Evolutionary conservation across 2,113 vertebrate genomes (phyloP).

Genomic region (Trinectes maculatus): DNA sequence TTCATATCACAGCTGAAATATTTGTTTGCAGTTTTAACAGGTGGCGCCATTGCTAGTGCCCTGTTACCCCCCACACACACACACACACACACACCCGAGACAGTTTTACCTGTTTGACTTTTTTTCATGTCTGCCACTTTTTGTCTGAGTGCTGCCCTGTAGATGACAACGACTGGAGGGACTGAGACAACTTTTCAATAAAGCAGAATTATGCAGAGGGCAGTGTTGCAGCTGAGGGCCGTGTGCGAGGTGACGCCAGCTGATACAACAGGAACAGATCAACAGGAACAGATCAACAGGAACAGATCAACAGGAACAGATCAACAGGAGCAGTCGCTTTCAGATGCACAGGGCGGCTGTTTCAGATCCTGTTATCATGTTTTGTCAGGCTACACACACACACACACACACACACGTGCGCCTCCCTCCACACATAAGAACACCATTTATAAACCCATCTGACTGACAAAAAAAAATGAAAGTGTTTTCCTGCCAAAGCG

Average conservation of each 20-base stretch:
- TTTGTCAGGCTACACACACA: conserved; percentile 6
- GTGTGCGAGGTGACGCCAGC: not conserved
- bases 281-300: not conserved
- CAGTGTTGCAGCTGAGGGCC: not conserved
- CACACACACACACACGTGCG: not conserved
- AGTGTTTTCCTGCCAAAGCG: conserved; percentile 4
- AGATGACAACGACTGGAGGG: not conserved
- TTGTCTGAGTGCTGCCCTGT: not conserved
- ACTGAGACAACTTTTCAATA: conserved; percentile 8
- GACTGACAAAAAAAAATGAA: conserved; percentile 3
- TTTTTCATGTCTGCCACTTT: conserved; percentile 8
- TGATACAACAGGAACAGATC: conserved; percentile 6
- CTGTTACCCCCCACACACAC: too few relatives aligned
- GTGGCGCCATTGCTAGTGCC: not conserved
- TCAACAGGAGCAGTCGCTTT: too few relatives aligned
- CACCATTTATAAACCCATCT: conserved; percentile 14
- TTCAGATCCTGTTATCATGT: conserved; percentile 2
- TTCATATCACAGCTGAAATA: not conserved
- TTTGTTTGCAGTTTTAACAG: not conserved
- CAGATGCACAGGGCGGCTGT: not conserved
- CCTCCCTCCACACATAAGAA: conserved; percentile 1
- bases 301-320: not conserved
- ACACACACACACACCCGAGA: not conserved
- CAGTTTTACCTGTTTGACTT: not conserved
- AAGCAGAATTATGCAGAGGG: not conserved